Percentiles rank a stretch among this genome's conserved stretches.
These are phyloP conservation scores for Orycteropus afer DNA, from an alignment of 2,113 vertebrate genomes.

Conservation along the genomic window DNA sequence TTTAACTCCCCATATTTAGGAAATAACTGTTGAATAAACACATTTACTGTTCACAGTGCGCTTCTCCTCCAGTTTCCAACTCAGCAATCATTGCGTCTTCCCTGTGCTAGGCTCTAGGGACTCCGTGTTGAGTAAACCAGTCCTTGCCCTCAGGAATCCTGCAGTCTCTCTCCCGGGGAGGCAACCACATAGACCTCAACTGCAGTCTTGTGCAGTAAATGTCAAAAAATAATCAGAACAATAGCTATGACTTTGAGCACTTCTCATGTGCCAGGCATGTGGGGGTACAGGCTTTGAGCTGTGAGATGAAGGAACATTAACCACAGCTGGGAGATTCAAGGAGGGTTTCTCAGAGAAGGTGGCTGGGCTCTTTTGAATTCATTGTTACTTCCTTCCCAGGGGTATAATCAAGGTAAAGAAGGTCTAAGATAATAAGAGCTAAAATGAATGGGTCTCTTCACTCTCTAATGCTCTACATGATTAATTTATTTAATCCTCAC, in stretches of 20 bases:
- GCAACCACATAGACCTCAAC: neutral
- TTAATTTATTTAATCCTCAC: neutral
- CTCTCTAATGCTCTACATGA: neutral
- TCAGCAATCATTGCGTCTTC: neutral
- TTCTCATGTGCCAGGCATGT: neutral
- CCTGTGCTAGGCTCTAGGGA: neutral
- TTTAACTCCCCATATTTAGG: neutral
- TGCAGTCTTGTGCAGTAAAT: neutral
- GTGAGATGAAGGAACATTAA: neutral
- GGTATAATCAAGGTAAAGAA: neutral
- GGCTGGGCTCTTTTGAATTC: neutral
- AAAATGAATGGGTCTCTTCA: neutral
- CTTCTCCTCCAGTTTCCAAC: accelerated
- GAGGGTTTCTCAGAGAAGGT: neutral
- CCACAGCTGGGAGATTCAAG: neutral
- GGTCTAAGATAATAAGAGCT: neutral
- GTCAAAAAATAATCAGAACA: neutral
- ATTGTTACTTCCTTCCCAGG: neutral
- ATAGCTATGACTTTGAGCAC: accelerated
- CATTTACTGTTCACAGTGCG: neutral
- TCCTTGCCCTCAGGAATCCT: neutral
- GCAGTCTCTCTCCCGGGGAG: neutral
- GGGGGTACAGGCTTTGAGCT: no score
- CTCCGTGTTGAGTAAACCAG: no score
- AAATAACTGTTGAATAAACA: neutral